phyloP scores from a whole-genome alignment of 2,113 vertebrate species.

The Petrocephalus microphthalmus region DNA sequence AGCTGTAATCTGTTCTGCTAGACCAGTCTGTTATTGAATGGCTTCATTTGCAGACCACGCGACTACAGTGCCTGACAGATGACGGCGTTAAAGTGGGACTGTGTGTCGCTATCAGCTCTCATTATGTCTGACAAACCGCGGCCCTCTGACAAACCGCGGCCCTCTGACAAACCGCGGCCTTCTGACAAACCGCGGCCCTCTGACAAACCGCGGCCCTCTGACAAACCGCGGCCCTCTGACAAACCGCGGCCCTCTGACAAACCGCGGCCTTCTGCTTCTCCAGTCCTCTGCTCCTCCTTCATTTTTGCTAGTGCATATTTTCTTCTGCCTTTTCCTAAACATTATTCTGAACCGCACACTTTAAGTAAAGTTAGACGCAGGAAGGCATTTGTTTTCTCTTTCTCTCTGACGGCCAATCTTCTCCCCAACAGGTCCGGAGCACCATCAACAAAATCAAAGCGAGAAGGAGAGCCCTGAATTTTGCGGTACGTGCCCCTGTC shows the following conservation, averaged over 20 bases:
- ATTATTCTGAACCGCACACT: conserved; percentile 27
- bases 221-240: too few relatives aligned
- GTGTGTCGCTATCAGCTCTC: conserved; percentile 66
- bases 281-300: conserved; percentile 19
- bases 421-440: conserved; percentile 58
- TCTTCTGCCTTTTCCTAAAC: conserved; percentile 12
- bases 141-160: too few relatives aligned
- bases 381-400: not conserved
- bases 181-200: too few relatives aligned
- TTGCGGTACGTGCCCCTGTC: conserved; percentile 56
- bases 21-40: conserved; percentile 55
- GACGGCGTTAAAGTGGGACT: conserved; percentile 56
- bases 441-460: conserved; percentile 69
- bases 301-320: conserved; percentile 24
- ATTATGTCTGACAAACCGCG: conserved; percentile 57
- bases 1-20: conserved; percentile 71
- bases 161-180: too few relatives aligned
- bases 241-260: too few relatives aligned
- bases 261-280: conserved; percentile 41
- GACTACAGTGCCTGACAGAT: conserved; percentile 57
- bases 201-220: too few relatives aligned
- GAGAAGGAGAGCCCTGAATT: conserved; percentile 65
- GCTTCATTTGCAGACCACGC: conserved; percentile 58
- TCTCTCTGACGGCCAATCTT: conserved; percentile 15
- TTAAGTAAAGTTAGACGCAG: not conserved